Base-by-base conservation (phyloP, 2,888 invertebrate genomes). In the Ectropis crepuscularia region DNA sequence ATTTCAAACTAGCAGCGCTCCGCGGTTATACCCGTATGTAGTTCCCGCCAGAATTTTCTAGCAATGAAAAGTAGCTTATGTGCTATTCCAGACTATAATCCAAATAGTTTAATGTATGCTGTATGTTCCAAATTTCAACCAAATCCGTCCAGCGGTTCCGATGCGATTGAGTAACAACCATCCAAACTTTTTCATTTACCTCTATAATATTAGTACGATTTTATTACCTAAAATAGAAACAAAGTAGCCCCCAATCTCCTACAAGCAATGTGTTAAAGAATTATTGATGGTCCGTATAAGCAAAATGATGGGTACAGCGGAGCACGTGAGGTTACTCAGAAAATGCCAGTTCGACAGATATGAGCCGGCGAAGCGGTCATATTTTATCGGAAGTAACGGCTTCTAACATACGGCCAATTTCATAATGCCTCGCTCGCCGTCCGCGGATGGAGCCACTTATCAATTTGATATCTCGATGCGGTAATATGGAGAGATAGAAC, bases 321-420 rank as follows among this genome's bases (percentile, higher is more conserved):
- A 77, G 72, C 76, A 86, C 88, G 88, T 89, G 87, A 87, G 82
- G 74, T 77, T 79, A 82, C 83, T 80, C 62, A 71, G 80, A 76
- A 81, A 85, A 81, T 75, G 74, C 76, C 73, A 78, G 74, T 82
- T 82, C 85, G 86, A 89, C 90, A 90, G 91, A 91, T 92, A 92
- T 92, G 92, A 92, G 89, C 88, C 76, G 80, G 80, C 79, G 79
- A 80, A 87, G 79, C 81, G 91, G 90, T 90, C 86, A 92, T 92
- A 92, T 92, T 92, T 92, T 92, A 92, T 90, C 89, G 83, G 82
- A 88, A 89, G 92, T 90, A 89, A 92, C 88, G 92, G 92, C 88
- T 78, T 81, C 90, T 92, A 92, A 92, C 90, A 86, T 92, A 92
- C 90, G 85, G 92, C 92, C 92, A 92, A 92, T 92, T 91, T 92